Conservation (phyloP, 2,888 invertebrate genomes). For the Lepidochrysops patricia region DNA sequence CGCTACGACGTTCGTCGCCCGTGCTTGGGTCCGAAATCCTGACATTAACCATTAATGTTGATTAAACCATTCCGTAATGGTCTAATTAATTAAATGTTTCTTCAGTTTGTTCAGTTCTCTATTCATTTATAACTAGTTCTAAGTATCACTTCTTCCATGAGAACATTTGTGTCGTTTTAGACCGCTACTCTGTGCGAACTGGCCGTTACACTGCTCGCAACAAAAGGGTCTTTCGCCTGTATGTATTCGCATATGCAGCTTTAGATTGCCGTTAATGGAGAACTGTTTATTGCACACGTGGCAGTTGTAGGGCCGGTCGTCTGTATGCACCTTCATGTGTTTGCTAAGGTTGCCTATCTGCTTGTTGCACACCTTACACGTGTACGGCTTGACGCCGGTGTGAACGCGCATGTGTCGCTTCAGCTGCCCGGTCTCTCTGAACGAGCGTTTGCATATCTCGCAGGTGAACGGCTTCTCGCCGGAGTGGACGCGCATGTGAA, state of each 20-base stretch:
- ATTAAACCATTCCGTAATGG: too few species aligned
- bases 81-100: too few species aligned
- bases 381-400: conserved; percentile 53
- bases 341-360: conserved; percentile 58
- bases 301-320: conserved; percentile 39
- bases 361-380: conserved; percentile 60
- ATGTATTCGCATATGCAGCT: conserved; percentile 27
- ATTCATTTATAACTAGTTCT: background rate
- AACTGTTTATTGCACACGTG: conserved; percentile 29
- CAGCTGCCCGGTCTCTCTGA: conserved; percentile 53
- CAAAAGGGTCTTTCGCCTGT: conserved; percentile 23
- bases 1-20: too few species aligned
- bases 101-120: too few species aligned
- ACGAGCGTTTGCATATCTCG: conserved; percentile 50
- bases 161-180: conserved; percentile 30
- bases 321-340: conserved; percentile 54
- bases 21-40: too few species aligned
- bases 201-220: conserved; percentile 24
- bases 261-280: conserved; percentile 24
- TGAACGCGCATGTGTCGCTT: conserved; percentile 56
- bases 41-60: too few species aligned
- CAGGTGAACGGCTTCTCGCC: conserved; percentile 55
- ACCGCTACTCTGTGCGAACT: conserved; percentile 27
- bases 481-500: conserved; percentile 58
- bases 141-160: conserved; percentile 17